A percentile compares a stretch with the other conserved stretches of the same genome.
These are phyloP conservation scores for Phthorimaea operculella DNA, from an alignment of 1,140 invertebrate genomes.

Conservation along the genomic window DNA sequence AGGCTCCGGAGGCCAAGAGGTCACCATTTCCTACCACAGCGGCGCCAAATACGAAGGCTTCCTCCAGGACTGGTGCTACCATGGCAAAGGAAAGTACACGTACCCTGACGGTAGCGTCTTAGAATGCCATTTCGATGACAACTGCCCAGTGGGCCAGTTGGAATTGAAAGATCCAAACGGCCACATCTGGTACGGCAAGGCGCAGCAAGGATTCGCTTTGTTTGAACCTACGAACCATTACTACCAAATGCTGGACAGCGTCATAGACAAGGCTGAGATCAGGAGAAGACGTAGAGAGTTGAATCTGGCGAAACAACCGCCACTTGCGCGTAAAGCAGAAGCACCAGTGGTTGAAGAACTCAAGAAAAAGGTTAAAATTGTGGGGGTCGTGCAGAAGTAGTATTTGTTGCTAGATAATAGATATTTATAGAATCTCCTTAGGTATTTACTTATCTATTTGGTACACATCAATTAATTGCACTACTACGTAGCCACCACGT, in stretches of 20 bases:
- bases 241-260: constrained; percentile 26
- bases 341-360: background rate
- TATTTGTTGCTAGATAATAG: too few relatives aligned
- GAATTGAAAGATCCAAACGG: constrained; percentile 44
- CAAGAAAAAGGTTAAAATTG: background rate
- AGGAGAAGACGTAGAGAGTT: background rate
- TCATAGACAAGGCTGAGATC: background rate
- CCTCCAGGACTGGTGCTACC: constrained; percentile 46
- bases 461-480: too few relatives aligned
- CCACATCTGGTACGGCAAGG: constrained; percentile 43
- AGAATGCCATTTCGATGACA: constrained; percentile 36
- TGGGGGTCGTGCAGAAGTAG: background rate
- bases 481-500: too few relatives aligned
- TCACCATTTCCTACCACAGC: constrained; percentile 34
- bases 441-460: too few relatives aligned
- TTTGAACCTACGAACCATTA: constrained; percentile 33
- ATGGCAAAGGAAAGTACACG: constrained; percentile 33
- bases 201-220: constrained; percentile 43
- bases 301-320: background rate
- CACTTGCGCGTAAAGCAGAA: too few relatives aligned
- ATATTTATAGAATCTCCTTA: too few relatives aligned
- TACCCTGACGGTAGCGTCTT: constrained; percentile 44
- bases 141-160: constrained; percentile 30
- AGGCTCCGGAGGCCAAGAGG: constrained; percentile 26
- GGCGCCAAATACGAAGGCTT: constrained; percentile 41